Conservation (phyloP, 2,888 invertebrate species). For the Cremastobaeus sp. region DNA sequence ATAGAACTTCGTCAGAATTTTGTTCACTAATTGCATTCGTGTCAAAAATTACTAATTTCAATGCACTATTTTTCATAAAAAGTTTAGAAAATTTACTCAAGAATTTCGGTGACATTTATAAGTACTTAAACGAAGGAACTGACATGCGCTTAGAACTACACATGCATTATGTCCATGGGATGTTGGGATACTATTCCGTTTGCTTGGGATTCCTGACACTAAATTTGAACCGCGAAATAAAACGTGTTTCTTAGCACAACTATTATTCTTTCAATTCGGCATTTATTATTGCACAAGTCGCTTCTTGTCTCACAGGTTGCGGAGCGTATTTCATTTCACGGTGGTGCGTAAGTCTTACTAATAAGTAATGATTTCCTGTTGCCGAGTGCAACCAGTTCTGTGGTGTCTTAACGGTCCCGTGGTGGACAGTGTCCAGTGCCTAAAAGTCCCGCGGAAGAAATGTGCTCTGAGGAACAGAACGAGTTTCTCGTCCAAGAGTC, state of each 20-base stretch:
- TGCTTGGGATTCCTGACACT: background rate
- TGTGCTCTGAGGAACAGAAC: slow-evolving; percentile 61
- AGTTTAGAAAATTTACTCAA: too few species aligned
- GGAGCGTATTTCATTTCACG: slow-evolving; percentile 38
- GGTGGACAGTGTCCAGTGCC: slow-evolving; percentile 64
- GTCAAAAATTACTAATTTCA: too few species aligned
- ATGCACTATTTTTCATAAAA: too few species aligned
- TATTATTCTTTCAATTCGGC: slow-evolving; percentile 14
- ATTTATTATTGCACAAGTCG: slow-evolving; percentile 28
- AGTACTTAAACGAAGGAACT: too few species aligned
- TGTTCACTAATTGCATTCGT: too few species aligned
- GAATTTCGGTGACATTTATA: too few species aligned
- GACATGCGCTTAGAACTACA: too few species aligned
- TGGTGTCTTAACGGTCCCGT: slow-evolving; percentile 55
- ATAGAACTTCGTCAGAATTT: too few species aligned
- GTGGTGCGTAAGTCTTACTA: slow-evolving; percentile 40
- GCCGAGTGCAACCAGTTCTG: slow-evolving; percentile 56
- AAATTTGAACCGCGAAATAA: slow-evolving; percentile 2
- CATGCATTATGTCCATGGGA: too few species aligned
- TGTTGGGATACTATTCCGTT: too few species aligned
- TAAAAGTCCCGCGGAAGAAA: slow-evolving; percentile 55
- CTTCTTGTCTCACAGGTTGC: slow-evolving; percentile 13
- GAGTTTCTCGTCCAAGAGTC: slow-evolving; percentile 64
- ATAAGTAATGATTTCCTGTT: slow-evolving; percentile 56
- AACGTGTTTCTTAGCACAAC: slow-evolving; percentile 12